Conservation (phyloP, 2,113 vertebrate species). For the Alectura lathami region DNA sequence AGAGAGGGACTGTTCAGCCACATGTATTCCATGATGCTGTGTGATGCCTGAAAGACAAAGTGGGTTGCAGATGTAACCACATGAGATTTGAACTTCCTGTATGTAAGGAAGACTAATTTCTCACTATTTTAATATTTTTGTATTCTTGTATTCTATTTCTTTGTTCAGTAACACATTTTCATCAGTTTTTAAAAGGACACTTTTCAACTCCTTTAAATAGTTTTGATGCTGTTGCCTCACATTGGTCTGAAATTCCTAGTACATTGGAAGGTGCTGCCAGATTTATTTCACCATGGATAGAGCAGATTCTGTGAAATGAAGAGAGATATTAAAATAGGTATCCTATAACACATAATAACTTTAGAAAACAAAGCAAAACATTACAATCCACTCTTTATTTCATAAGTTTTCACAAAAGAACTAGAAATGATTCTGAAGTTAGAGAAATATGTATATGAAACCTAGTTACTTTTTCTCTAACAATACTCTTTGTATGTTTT, state of each 20-base stretch:
- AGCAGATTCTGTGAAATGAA: neutral
- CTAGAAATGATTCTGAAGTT: neutral
- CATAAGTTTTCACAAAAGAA: neutral
- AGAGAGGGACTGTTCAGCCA: neutral
- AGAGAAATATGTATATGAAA: neutral
- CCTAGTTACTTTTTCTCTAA: neutral
- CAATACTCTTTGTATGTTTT: neutral
- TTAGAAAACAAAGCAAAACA: neutral
- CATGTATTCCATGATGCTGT: rapidly evolving
- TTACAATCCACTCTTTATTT: neutral
- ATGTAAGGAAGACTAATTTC: neutral
- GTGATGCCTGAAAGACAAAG: neutral
- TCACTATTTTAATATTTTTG: neutral
- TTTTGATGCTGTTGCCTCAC: rapidly evolving
- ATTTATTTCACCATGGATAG: neutral
- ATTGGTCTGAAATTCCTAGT: neutral
- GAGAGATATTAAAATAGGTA: neutral
- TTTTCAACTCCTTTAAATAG: neutral
- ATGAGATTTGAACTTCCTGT: neutral
- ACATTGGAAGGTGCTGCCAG: neutral
- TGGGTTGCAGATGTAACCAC: neutral
- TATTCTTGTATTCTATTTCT: neutral
- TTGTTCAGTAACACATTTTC: neutral
- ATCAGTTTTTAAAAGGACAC: neutral
- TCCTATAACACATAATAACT: neutral